Percentiles rank a stretch among this genome's conserved stretches.
phyloP scores from a whole-genome alignment of 2,113 vertebrate genomes.

The Tragelaphus strepsiceros region DNA sequence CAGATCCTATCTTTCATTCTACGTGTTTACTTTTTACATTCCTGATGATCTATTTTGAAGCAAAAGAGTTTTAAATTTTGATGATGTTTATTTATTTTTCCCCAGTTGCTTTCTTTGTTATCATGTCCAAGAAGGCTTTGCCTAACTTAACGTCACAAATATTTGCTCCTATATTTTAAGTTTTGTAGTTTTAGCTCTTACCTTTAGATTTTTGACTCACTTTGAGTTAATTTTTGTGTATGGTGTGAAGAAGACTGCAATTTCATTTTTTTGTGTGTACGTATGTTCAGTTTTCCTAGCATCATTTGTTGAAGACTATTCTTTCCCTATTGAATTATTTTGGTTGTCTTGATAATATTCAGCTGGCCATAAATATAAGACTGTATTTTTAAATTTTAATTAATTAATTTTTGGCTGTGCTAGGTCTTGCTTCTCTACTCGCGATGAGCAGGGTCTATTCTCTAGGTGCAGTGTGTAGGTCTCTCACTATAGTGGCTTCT shows the following conservation, averaged over 20 bases:
- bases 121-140: background rate
- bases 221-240: slow-evolving; percentile 12
- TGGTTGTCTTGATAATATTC: background rate
- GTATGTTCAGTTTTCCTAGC: background rate
- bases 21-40: background rate
- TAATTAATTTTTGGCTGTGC: background rate
- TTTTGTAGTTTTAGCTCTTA: background rate
- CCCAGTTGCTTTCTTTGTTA: background rate
- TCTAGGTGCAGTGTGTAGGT: background rate
- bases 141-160: background rate
- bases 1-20: background rate
- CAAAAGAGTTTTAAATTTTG: background rate
- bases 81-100: background rate
- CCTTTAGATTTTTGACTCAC: background rate
- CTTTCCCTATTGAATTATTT: background rate
- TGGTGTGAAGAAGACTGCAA: background rate
- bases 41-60: background rate
- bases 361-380: background rate
- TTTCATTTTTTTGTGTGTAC: background rate
- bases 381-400: background rate
- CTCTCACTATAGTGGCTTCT: background rate
- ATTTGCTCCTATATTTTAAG: background rate
- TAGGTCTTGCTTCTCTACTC: background rate
- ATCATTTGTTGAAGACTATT: background rate
- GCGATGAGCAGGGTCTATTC: background rate